A percentile compares a stretch with the other conserved stretches of the same genome.
Evolutionary conservation across 2,113 vertebrate genomes (phyloP).

Genomic region (Nothoprocta pentlandii): DNA sequence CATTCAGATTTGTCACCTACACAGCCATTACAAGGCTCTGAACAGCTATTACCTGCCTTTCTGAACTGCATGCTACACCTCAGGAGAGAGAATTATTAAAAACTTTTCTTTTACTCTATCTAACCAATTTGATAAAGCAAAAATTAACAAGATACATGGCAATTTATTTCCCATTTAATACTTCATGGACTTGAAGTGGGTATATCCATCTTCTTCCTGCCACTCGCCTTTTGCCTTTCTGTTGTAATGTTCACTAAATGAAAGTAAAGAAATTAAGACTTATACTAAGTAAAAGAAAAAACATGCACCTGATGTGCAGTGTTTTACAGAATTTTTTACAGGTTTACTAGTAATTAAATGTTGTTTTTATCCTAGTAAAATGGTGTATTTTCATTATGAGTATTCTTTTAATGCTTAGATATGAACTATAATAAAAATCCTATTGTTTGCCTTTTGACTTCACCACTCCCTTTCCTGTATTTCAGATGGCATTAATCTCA

Average conservation of each 20-base stretch:
- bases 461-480: neutral
- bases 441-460: neutral
- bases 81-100: neutral
- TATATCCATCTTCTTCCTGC: neutral
- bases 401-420: neutral
- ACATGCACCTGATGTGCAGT: neutral
- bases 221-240: neutral
- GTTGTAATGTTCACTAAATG: neutral
- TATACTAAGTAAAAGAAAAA: neutral
- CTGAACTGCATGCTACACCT: neutral
- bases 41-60: neutral
- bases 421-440: neutral
- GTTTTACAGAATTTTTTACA: neutral
- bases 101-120: neutral
- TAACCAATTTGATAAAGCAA: neutral
- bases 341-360: neutral
- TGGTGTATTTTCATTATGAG: neutral
- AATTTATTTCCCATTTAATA: constrained; percentile 46
- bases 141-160: constrained; percentile 23
- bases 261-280: neutral
- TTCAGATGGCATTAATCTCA: neutral
- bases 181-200: neutral
- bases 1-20: neutral
- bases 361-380: neutral
- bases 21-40: neutral